phyloP scores from a whole-genome alignment of 2,797 vertebrate genomes.

The Phalloptychus januarius region DNA sequence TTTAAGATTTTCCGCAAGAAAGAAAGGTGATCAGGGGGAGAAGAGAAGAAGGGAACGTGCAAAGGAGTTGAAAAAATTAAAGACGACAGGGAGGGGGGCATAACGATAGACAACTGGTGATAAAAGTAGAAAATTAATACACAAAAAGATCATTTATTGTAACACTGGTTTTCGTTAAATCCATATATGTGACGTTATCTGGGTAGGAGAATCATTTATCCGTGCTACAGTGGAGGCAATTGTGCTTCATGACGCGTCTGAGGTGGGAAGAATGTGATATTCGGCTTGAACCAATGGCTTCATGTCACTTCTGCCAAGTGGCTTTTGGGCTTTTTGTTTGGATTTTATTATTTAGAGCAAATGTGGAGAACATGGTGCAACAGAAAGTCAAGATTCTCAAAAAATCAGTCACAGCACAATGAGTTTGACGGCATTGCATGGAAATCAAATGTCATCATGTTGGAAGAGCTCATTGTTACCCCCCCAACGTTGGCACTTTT shows the following conservation, averaged over 20 bases:
- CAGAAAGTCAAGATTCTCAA: constrained; percentile 40
- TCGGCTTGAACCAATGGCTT: constrained; percentile 15
- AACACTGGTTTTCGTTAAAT: constrained; percentile 8
- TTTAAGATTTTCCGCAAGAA: constrained; percentile 77
- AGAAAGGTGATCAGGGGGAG: constrained; percentile 64
- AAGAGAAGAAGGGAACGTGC: constrained; percentile 21
- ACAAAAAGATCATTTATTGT: constrained; percentile 2
- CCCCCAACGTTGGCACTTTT: constrained; percentile 11
- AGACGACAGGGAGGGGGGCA: constrained; percentile 24
- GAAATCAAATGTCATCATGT: constrained; percentile 41
- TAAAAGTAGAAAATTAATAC: constrained; percentile 24
- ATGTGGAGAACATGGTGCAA: constrained; percentile 21
- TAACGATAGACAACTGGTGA: constrained; percentile 33
- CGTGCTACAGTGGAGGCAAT: not conserved
- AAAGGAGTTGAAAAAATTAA: constrained; percentile 41
- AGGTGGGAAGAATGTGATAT: constrained; percentile 3
- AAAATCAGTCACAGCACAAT: constrained; percentile 32
- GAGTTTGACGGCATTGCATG: constrained; percentile 27
- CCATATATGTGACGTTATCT: not conserved
- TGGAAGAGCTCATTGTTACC: constrained; percentile 42
- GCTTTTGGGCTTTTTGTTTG: constrained; percentile 46
- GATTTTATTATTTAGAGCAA: constrained; percentile 31
- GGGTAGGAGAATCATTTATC: not conserved
- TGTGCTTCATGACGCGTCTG: constrained; percentile 11
- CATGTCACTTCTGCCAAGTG: constrained; percentile 28